Base-by-base conservation (phyloP, 1,140 invertebrate genomes). In the Batillaria attramentaria region DNA sequence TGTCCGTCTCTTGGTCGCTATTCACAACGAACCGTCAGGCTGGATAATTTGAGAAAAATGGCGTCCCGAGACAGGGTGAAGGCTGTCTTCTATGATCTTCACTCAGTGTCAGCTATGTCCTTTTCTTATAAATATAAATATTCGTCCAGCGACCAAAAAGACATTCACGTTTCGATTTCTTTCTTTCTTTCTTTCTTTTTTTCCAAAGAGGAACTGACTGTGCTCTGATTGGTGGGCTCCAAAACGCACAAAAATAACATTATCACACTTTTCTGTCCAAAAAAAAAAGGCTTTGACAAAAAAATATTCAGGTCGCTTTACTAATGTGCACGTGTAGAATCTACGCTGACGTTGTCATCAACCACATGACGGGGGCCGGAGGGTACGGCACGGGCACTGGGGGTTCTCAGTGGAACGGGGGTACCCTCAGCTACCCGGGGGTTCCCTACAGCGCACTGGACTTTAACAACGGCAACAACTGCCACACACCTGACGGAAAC, bases 341-440 rank as follows among this genome's bases (percentile, higher is more conserved):
- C 31, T 74, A 39, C 46, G 18, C 72, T 0, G 72, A 60, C 20
- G 50, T 57, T 28, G 46, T 60, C 41, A 91, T 97, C 41, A 98
- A 98, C 87, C 96, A 98, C 89, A 98, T 98, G 96, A 94, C 94
- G 13, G 95, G 93, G 28, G 89, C 85, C 33, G 89, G 82, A 24
- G 84, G 85, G 28, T 87, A 90, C 18, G 89, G 92, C 10, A 78
- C 79, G 8, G 86, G 90, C 16, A 89, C 89, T 4, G 88, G 83
- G 10, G 91, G 92, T 35, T 82, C 79, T 31, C 84, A 83, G 18
- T 88, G 84, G 69, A 92, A 92, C 80, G 90, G 92, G 42, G 84
- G 78, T 10, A 83, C 77, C 5, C 66, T 88, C 33, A 80, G 84
- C 33, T 94, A 90, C 81, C 91, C 92, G 8, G 92, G 90, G 2